phyloP scores from a whole-genome alignment of 2,113 vertebrate species.

The Pipa parva region DNA sequence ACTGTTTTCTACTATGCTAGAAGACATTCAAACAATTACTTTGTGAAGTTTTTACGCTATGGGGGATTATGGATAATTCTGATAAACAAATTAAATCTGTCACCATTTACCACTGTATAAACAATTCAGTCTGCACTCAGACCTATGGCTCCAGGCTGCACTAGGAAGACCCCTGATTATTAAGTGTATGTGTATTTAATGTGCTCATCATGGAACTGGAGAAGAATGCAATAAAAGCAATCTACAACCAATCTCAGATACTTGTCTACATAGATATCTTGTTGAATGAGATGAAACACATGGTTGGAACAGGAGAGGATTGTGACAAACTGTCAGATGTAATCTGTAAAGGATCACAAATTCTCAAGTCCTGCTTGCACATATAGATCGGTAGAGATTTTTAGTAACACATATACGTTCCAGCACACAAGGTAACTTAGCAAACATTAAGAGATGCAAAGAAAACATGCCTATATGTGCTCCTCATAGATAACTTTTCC shows the following conservation, averaged over 20 bases:
- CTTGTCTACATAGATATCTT: conserved; percentile 23
- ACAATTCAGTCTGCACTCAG: conserved; percentile 1
- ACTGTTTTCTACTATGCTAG: background rate
- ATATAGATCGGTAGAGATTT: too few species aligned
- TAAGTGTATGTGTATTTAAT: background rate
- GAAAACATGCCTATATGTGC: too few species aligned
- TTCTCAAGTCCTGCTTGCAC: too few species aligned
- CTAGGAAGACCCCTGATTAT: background rate
- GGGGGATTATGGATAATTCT: background rate
- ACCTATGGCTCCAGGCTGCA: background rate
- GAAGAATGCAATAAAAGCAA: background rate
- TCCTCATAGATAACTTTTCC: too few species aligned
- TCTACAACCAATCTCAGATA: conserved; percentile 23
- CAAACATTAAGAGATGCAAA: too few species aligned
- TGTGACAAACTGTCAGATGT: background rate
- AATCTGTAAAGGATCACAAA: background rate
- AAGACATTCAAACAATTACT: background rate
- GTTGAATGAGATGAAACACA: background rate
- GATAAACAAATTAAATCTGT: background rate
- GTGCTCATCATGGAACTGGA: background rate
- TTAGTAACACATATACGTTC: too few species aligned
- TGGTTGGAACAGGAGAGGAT: background rate
- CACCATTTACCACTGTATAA: conserved; percentile 1
- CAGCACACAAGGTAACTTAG: too few species aligned
- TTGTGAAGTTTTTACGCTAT: background rate